phyloP scores from a whole-genome alignment of 2,888 invertebrate genomes.

The Hypsopygia costalis region DNA sequence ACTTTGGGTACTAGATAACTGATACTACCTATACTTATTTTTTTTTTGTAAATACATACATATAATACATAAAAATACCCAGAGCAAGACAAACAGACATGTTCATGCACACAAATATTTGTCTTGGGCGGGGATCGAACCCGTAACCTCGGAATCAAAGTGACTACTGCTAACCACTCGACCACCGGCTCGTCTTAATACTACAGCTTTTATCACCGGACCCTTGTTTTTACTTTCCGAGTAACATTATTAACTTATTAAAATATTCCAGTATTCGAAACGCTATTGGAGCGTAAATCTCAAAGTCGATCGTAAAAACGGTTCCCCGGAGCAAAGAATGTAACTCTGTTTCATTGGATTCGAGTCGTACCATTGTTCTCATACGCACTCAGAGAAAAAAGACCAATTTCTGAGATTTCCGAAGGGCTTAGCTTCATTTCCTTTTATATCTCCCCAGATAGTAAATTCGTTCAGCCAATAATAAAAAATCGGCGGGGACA shows the following conservation, averaged over 20 bases:
- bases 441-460: slow-evolving; percentile 79
- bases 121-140: too few relatives aligned
- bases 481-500: slow-evolving; percentile 74
- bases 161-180: too few relatives aligned
- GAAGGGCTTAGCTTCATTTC: slow-evolving; percentile 80
- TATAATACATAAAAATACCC: too few relatives aligned
- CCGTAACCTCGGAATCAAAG: too few relatives aligned
- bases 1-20: too few relatives aligned
- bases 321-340: slow-evolving; percentile 61
- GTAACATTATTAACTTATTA: slow-evolving; percentile 40
- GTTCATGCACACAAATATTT: too few relatives aligned
- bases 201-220: too few relatives aligned
- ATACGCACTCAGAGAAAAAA: slow-evolving; percentile 69
- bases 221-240: too few relatives aligned
- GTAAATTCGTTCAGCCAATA: slow-evolving; percentile 78
- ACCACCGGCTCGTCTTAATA: too few relatives aligned
- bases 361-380: slow-evolving; percentile 66
- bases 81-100: too few relatives aligned
- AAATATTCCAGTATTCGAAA: slow-evolving; percentile 60
- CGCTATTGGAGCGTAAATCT: slow-evolving; percentile 64
- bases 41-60: too few relatives aligned
- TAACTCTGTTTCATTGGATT: slow-evolving; percentile 66
- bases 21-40: too few relatives aligned
- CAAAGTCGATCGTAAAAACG: slow-evolving; percentile 68
- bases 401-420: slow-evolving; percentile 78